Conservation (phyloP, 2,113 vertebrate genomes). For the Carollia perspicillata region DNA sequence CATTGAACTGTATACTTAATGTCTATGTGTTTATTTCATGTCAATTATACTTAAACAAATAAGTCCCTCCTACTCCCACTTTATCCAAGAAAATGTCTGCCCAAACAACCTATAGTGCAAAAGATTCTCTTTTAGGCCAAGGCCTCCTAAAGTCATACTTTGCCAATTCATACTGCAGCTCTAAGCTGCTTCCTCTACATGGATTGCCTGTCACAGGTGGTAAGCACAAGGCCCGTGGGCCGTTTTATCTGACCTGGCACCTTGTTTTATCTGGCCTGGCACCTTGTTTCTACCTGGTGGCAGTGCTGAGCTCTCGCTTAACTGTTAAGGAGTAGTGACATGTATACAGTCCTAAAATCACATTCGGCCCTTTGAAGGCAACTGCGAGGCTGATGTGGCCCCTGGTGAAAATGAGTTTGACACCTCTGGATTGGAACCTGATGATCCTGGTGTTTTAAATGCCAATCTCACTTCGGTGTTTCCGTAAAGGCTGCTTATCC, state of each 20-base stretch:
- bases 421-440: not conserved
- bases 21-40: not conserved
- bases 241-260: too few relatives aligned
- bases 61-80: not conserved
- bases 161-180: not conserved
- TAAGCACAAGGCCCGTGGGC: too few relatives aligned
- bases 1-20: not conserved
- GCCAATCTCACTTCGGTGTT: not conserved
- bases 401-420: too few relatives aligned
- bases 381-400: too few relatives aligned
- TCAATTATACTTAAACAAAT: slow-evolving; percentile 18
- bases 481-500: not conserved
- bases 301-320: too few relatives aligned
- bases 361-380: too few relatives aligned
- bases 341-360: too few relatives aligned
- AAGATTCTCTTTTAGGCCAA: not conserved
- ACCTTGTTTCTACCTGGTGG: too few relatives aligned
- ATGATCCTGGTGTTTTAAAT: not conserved
- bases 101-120: not conserved
- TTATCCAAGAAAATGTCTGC: not conserved
- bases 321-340: too few relatives aligned
- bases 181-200: not conserved
- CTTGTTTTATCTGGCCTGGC: too few relatives aligned
- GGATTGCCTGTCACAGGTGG: not conserved
- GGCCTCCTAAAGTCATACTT: not conserved